These are phyloP conservation scores for Pithys albifrons DNA, from an alignment of 2,113 vertebrate genomes.

Conservation along the genomic window DNA sequence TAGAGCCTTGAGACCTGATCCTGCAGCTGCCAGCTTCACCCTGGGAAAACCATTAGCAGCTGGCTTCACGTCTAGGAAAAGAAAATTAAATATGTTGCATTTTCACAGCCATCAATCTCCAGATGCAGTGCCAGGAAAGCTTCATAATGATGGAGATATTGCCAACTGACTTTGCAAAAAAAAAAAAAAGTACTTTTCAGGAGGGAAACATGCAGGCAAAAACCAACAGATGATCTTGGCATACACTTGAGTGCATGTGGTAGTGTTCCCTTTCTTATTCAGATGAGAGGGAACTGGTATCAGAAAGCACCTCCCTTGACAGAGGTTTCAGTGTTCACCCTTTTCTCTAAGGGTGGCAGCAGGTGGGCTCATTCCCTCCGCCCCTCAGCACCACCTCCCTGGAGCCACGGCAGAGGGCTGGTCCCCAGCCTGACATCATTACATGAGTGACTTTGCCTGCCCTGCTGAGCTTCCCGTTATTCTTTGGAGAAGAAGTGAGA, in stretches of 20 bases:
- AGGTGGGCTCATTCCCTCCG: not conserved
- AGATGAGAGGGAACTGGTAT: accelerated
- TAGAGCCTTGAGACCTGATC: constrained; percentile 28
- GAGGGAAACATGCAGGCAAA: not conserved
- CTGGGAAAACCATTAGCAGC: constrained; percentile 53
- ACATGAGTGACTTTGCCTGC: not conserved
- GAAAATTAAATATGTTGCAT: constrained; percentile 50
- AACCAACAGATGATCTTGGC: not conserved
- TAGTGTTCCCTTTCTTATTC: not conserved
- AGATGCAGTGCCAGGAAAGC: constrained; percentile 20
- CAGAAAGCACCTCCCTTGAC: not conserved
- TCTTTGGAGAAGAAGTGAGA: not conserved
- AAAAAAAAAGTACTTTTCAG: not conserved
- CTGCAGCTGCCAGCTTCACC: constrained; percentile 45
- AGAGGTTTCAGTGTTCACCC: not conserved
- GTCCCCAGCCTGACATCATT: accelerated
- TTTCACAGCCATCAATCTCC: constrained; percentile 61
- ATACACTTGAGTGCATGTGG: accelerated
- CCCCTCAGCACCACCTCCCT: not conserved
- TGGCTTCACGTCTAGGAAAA: constrained; percentile 31
- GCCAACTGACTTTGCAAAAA: not conserved
- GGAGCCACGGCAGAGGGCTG: not conserved
- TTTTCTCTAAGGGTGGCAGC: accelerated
- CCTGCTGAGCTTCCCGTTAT: not conserved
- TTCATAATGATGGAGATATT: constrained; percentile 44